A percentile compares a stretch with the other conserved stretches of the same genome.
Conservation (phyloP, 2,113 vertebrate species). For the Crotalus horridus region DNA sequence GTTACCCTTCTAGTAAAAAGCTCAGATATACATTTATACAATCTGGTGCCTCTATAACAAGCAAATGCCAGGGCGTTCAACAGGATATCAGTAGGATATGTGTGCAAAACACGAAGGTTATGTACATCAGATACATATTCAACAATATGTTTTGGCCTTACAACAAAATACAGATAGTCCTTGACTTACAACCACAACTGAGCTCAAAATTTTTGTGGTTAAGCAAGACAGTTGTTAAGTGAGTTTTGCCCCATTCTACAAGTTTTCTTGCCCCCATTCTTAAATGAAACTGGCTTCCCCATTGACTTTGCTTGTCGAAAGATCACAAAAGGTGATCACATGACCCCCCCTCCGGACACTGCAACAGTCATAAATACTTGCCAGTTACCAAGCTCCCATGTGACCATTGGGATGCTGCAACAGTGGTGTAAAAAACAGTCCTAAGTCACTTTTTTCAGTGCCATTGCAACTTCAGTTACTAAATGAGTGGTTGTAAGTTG, state of each 20-base stretch:
- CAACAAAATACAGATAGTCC: not conserved
- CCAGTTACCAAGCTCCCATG: not conserved
- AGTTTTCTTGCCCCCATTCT: not conserved
- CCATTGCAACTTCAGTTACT: not conserved
- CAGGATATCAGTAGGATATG: not conserved
- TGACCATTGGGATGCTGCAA: not conserved
- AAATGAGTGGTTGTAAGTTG: not conserved
- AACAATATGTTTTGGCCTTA: not conserved
- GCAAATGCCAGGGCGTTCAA: not conserved
- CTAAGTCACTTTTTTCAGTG: not conserved
- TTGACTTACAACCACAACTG: not conserved
- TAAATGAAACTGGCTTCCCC: not conserved
- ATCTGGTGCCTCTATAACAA: not conserved
- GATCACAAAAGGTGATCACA: not conserved
- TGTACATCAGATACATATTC: not conserved
- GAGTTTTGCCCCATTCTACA: not conserved
- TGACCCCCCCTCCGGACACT: not conserved
- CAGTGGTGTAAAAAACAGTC: not conserved
- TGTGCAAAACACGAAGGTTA: not conserved
- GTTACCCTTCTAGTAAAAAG: not conserved
- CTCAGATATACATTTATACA: not conserved
- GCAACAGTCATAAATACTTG: not conserved
- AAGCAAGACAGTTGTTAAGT: not conserved
- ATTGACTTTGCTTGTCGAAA: not conserved
- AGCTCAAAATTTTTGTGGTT: not conserved